Evolutionary conservation across 2,113 vertebrate genomes (phyloP).

Genomic region (Pterophyllum scalare): DNA sequence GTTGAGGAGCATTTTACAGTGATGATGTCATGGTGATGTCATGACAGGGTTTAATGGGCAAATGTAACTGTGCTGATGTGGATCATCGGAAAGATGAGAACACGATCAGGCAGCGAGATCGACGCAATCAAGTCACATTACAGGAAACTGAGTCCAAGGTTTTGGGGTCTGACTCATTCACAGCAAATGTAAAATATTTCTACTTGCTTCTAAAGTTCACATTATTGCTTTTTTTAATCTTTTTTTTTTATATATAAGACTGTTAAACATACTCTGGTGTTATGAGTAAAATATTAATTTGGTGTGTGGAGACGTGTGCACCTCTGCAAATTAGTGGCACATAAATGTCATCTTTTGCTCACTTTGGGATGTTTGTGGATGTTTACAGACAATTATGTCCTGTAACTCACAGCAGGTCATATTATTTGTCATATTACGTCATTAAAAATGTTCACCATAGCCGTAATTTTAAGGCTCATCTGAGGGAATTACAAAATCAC

Average conservation of each 20-base stretch:
- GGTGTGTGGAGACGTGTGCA: neutral
- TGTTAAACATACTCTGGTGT: neutral
- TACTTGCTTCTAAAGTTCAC: neutral
- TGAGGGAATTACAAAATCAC: neutral
- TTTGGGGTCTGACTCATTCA: neutral
- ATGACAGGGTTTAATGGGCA: neutral
- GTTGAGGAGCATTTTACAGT: neutral
- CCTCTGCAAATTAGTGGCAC: neutral
- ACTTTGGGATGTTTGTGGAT: neutral
- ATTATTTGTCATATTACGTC: neutral
- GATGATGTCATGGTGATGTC: neutral
- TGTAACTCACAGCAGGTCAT: neutral
- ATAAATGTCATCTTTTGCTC: neutral
- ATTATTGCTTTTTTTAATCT: neutral
- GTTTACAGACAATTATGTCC: neutral
- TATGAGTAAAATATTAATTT: neutral
- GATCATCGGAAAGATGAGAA: neutral
- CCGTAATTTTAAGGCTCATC: neutral
- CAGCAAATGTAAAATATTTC: neutral
- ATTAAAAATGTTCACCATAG: neutral
- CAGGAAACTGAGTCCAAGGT: neutral
- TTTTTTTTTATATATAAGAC: neutral
- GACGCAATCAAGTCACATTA: neutral
- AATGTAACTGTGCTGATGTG: neutral
- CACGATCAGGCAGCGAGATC: neutral